Percentiles rank a stretch among this genome's conserved stretches.
phyloP scores from a whole-genome alignment of 2,888 invertebrate genomes.

The Dicyrtoma fusca region DNA sequence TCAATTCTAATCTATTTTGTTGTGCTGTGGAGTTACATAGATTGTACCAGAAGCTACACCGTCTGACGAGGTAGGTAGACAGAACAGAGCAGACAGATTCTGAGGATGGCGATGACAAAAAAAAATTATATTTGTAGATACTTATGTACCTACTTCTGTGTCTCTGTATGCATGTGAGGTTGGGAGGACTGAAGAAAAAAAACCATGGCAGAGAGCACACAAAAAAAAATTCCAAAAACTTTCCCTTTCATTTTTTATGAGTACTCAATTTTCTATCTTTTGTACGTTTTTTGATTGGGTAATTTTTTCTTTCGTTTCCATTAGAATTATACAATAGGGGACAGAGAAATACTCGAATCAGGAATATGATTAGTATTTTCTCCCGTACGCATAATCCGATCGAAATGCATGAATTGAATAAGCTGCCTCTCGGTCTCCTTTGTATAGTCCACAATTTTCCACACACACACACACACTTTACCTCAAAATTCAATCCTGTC shows the following conservation, averaged over 20 bases:
- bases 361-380: conserved; percentile 48
- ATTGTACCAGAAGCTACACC: too few relatives aligned
- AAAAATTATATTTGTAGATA: not conserved
- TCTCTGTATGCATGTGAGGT: conserved; percentile 11
- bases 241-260: conserved; percentile 56
- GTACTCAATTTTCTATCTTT: conserved; percentile 55
- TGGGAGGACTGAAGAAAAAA: not conserved
- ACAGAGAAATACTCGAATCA: conserved; percentile 42
- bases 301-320: conserved; percentile 56
- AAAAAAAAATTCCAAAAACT: conserved; percentile 45
- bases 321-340: conserved; percentile 54
- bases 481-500: conserved; percentile 23
- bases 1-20: too few relatives aligned
- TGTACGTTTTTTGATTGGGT: conserved; percentile 57
- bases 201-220: conserved; percentile 24
- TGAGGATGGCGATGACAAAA: conserved; percentile 14
- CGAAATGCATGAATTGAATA: conserved; percentile 37
- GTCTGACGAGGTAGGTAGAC: too few relatives aligned
- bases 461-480: conserved; percentile 12
- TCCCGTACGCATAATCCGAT: conserved; percentile 46
- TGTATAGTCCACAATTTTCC: not conserved
- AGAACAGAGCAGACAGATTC: too few relatives aligned
- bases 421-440: conserved; percentile 18
- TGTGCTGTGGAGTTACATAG: too few relatives aligned
- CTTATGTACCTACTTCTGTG: too few relatives aligned